Evolutionary conservation across 2,888 invertebrate genomes (phyloP).

Genomic region (Troides oblongomaculatus): DNA sequence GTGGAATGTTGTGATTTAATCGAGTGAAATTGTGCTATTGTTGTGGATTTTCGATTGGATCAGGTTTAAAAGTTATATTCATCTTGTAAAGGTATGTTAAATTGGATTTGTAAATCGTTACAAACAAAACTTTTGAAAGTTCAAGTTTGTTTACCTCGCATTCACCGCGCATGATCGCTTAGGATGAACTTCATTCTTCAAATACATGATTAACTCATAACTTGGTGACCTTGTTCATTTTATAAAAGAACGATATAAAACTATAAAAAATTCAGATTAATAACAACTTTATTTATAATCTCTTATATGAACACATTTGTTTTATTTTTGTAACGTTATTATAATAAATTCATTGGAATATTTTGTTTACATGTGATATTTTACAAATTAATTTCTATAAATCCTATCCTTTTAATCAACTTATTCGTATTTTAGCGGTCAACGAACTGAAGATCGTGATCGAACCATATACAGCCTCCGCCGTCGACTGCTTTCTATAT

Average conservation of each 20-base stretch:
- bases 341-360: background rate
- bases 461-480: conserved; percentile 48
- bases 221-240: conserved; percentile 4
- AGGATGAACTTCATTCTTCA: conserved; percentile 38
- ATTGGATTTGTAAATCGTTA: conserved; percentile 34
- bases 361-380: background rate
- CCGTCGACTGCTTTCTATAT: conserved; percentile 37
- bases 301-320: background rate
- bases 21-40: conserved; percentile 66
- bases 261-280: background rate
- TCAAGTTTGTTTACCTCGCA: conserved; percentile 68
- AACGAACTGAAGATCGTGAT: conserved; percentile 54
- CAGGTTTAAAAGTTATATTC: conserved; percentile 40
- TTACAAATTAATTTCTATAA: background rate
- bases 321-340: background rate
- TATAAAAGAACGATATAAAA: background rate
- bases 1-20: conserved; percentile 75
- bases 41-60: conserved; percentile 49
- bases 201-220: conserved; percentile 13
- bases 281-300: background rate
- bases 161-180: conserved; percentile 68
- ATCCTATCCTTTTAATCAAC: conserved; percentile 1
- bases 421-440: conserved; percentile 48
- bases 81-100: conserved; percentile 56
- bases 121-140: conserved; percentile 58